Evolutionary conservation across 2,888 invertebrate genomes (phyloP), one percentile per base, ranked within the genome.

Genomic region (Crematogaster levior): DNA sequence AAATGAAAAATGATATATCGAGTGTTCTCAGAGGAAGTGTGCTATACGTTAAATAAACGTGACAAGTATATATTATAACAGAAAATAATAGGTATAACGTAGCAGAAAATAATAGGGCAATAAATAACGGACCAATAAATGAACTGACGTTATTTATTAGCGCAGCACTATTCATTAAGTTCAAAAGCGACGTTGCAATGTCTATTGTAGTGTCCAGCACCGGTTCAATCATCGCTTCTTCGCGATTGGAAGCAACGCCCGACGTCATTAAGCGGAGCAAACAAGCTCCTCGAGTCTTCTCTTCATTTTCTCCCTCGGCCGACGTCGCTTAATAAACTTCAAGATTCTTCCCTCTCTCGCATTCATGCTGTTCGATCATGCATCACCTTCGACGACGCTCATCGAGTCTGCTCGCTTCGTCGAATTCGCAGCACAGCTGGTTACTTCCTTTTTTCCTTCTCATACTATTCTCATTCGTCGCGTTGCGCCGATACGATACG

Each of bases 281-380:
- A 79, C 77, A 79, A 79, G 12, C 56, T 43, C 18, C 70, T 56
- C 43, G 68, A 56, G 68, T 3, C 68, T 43, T 58, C 77, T 58
- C 77, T 79, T 79, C 77, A 70, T 79, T 79, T 79, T 70, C 65
- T 48, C 34, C n/a, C 18, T 18, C 53, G 40, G 43, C 4, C 51
- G 10, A 27, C 18, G 70, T 43, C 56, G 56, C 43, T 79, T 79
- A 79, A 79, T 79, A 79, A 79, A 79, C 70, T 68, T 79, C 18
- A 21, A 2, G 18, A 79, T 43, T 70, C 70, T 58, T n/a, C 34
- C 34, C 56, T 65, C 18, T 65, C 63, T 34, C 56, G 77, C 56
- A 79, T 79, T 79, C 70, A 58, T 24, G 43, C 70, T 37, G 43
- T 0, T 70, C 77, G 77, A 79, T 79, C 70, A 79, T 56, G 77